Evolutionary conservation across 2,113 vertebrate genomes (phyloP), one percentile per base, ranked within the genome.

Genomic region (Turdus rufiventris): DNA sequence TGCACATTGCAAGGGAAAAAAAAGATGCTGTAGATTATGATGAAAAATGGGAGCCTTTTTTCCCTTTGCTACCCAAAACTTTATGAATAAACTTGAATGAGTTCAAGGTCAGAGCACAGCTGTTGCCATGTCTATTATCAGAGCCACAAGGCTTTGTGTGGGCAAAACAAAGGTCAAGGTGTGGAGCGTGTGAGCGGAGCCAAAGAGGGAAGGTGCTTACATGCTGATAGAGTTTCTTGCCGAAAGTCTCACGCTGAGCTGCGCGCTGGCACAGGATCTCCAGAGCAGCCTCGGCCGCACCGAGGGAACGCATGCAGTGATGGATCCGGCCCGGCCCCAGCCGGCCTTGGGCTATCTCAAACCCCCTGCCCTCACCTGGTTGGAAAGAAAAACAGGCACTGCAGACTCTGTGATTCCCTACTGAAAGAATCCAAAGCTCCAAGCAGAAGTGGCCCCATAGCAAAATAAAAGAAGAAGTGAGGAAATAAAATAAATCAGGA

Each of bases 271-370:
- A 99, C 96, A 99, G 93, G 47, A 99, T 96, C 96, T 98, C 97
- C 42, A 99, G 73, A 0, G 98, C 98, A 0, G 95, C 43, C 87
- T 99, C 99, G 1, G 99, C 98, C 4, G 97, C 23, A 0, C 99
- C 99, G 0, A 99, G 96, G 1, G 97, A 96, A 65, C 99, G 98
- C 99, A 99, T 99, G 51, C 99, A 99, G 97, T 99, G 99, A 85
- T 99, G 99, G 91, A 99, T 98, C 26, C 98, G 97, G 80, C 99
- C 99, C 0, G 99, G 99, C 9, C 99, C 99, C 4, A 99, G 98
- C 6, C 98, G 98, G 23, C 98, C 98, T 88, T 99, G 99, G 18
- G 99, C 98, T 1, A 99, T 99, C 94, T 99, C 99, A 93, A 99
- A 99, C 3, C 99, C 99, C 65, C 98, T 96, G 34, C 99, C 99